Conservation (phyloP, 1,140 invertebrate species). For the Ceratoteleas bidentatus region DNA sequence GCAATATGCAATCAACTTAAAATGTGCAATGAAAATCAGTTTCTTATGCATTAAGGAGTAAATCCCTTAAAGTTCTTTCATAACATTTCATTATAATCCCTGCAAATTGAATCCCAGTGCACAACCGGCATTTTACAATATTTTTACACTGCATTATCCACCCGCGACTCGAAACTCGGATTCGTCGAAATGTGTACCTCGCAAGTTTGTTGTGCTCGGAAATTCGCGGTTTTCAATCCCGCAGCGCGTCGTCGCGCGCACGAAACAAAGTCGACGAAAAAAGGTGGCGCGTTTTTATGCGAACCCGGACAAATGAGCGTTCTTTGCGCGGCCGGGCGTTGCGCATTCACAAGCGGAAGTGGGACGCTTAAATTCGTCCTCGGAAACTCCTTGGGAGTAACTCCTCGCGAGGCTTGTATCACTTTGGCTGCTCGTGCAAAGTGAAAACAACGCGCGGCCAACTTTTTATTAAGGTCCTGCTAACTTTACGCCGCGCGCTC, state of each 20-base stretch:
- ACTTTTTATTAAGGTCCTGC: conserved; percentile 40
- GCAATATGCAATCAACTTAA: too few relatives aligned
- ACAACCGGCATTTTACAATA: too few relatives aligned
- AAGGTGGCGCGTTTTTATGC: conserved; percentile 4
- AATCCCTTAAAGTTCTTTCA: too few relatives aligned
- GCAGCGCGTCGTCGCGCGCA: conserved; percentile 29
- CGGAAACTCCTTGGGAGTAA: conserved; percentile 38
- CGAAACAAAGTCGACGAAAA: conserved; percentile 70
- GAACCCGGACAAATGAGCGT: conserved; percentile 29
- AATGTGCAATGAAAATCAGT: too few relatives aligned
- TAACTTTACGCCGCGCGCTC: conserved; percentile 2
- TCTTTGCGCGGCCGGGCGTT: conserved; percentile 44
- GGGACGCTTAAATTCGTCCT: conserved; percentile 32
- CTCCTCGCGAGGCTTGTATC: conserved; percentile 40
- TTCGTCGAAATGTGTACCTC: conserved; percentile 53
- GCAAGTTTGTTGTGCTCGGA: conserved; percentile 35
- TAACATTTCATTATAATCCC: too few relatives aligned
- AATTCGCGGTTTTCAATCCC: conserved; percentile 72
- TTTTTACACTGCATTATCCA: conserved; percentile 26
- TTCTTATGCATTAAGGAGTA: too few relatives aligned
- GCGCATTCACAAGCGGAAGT: conserved; percentile 55
- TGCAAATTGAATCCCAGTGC: too few relatives aligned
- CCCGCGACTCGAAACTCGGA: conserved; percentile 13
- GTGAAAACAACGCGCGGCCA: conserved; percentile 40
- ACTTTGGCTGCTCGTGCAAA: conserved; percentile 23